A percentile compares a stretch with the other conserved stretches of the same genome.
These are phyloP conservation scores for Panurus biarmicus DNA, from an alignment of 2,113 vertebrate genomes.

Conservation along the genomic window DNA sequence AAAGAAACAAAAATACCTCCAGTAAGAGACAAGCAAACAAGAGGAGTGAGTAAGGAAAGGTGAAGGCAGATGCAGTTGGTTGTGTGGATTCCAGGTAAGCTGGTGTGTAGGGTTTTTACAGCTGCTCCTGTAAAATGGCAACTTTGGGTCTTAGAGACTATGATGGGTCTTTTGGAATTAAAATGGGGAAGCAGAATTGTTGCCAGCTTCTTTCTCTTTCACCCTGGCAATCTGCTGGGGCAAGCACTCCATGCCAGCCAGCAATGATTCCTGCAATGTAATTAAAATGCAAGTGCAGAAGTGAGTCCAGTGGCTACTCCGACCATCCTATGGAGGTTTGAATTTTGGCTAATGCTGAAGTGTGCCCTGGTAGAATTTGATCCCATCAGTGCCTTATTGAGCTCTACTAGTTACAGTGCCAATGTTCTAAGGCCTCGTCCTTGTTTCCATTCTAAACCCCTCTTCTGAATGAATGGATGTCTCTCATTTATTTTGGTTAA, in stretches of 20 bases:
- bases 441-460: not conserved
- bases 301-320: not conserved
- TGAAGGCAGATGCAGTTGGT: not conserved
- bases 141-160: not conserved
- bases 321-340: not conserved
- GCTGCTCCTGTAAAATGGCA: not conserved
- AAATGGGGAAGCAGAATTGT: not conserved
- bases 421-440: not conserved
- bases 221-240: not conserved
- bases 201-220: not conserved
- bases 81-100: not conserved
- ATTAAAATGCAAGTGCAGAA: not conserved
- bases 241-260: not conserved
- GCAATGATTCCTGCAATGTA: not conserved
- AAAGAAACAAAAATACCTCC: not conserved
- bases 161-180: not conserved
- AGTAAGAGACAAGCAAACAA: not conserved
- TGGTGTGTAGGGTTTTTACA: not conserved
- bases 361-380: not conserved
- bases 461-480: not conserved
- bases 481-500: not conserved
- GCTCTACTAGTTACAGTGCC: not conserved
- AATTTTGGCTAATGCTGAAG: not conserved
- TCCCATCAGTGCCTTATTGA: not conserved
- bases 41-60: not conserved